Conservation (phyloP, 2,888 invertebrate genomes). For the Neelides folsomi region DNA sequence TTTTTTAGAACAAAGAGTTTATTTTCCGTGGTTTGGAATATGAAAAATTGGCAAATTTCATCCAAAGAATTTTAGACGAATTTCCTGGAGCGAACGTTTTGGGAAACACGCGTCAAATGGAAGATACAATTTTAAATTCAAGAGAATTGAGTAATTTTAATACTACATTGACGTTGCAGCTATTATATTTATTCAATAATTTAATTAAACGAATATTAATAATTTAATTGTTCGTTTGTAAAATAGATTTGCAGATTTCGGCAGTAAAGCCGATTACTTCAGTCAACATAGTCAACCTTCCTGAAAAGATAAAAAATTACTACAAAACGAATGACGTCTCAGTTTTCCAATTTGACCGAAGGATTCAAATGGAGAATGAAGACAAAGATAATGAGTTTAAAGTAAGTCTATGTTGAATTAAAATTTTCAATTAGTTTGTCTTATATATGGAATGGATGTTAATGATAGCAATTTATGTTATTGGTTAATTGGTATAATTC, state of each 20-base stretch:
- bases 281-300: constrained; percentile 48
- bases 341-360: constrained; percentile 78
- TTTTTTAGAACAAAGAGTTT: constrained; percentile 73
- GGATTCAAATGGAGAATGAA: constrained; percentile 46
- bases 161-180: background rate
- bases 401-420: constrained; percentile 42
- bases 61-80: constrained; percentile 79
- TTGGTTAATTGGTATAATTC: no score
- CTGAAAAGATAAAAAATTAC: constrained; percentile 73
- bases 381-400: constrained; percentile 93
- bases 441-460: no score
- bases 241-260: constrained; percentile 78
- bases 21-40: constrained; percentile 91
- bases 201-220: background rate
- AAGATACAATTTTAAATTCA: constrained; percentile 69
- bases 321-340: constrained; percentile 83
- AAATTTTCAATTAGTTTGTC: no score
- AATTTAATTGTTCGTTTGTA: background rate
- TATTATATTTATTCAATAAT: background rate
- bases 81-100: constrained; percentile 89
- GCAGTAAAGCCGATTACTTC: constrained; percentile 75
- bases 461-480: no score
- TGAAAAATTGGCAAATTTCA: constrained; percentile 66
- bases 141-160: constrained; percentile 61
- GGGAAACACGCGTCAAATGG: constrained; percentile 81